A percentile compares a stretch with the other conserved stretches of the same genome.
Evolutionary conservation across 2,888 invertebrate species (phyloP).

Genomic region (Ennomos quercinarius): DNA sequence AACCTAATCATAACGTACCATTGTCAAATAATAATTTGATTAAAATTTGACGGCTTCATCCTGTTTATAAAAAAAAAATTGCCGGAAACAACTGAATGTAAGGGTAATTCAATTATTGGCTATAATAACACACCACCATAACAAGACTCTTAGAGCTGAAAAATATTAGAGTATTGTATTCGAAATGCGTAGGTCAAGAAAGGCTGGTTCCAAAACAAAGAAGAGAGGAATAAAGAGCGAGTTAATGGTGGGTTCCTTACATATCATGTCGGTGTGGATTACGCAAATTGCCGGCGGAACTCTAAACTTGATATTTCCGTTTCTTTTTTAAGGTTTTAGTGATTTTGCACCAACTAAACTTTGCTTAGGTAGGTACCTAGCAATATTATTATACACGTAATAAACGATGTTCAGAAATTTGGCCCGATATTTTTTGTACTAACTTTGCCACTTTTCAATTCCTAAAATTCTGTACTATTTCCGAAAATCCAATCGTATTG

Average conservation of each 20-base stretch:
- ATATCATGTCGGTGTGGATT: conserved; percentile 72
- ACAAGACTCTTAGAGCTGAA: conserved; percentile 41
- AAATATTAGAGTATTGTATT: conserved; percentile 15
- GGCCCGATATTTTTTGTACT: no score
- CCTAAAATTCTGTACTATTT: no score
- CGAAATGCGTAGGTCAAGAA: conserved; percentile 40
- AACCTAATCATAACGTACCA: conserved; percentile 67
- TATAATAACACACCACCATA: conserved; percentile 45
- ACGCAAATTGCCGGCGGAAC: conserved; percentile 59
- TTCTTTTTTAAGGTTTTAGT: conserved; percentile 28
- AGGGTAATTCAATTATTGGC: conserved; percentile 71
- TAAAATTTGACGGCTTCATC: conserved; percentile 79
- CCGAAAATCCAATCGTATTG: no score
- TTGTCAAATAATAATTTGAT: conserved; percentile 74
- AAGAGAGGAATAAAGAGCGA: conserved; percentile 44
- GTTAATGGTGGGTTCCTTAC: conserved; percentile 63
- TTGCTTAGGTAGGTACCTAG: not conserved
- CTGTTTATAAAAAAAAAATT: conserved; percentile 61
- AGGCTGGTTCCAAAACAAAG: conserved; percentile 47
- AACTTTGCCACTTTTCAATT: no score
- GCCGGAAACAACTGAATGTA: conserved; percentile 67
- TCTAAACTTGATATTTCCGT: conserved; percentile 71
- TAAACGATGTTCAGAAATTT: no score
- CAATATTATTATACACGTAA: no score
- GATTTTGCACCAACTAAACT: not conserved